Base-by-base conservation (phyloP, 2,797 vertebrate genomes). In the Eidolon dupreanum region DNA sequence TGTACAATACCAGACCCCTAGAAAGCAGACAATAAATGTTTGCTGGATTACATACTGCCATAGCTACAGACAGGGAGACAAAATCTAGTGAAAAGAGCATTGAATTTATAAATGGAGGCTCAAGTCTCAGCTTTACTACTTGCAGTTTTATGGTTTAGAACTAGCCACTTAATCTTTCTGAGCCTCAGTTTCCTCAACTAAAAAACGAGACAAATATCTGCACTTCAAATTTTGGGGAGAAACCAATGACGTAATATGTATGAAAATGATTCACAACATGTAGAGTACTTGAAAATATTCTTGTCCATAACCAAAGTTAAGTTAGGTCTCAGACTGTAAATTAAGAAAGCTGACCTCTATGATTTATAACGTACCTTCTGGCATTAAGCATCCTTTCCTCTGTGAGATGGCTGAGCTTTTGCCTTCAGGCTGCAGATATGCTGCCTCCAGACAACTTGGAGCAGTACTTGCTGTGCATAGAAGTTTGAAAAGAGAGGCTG, bases 1-100 rank as follows among this genome's bases (percentile, higher is more conserved):
- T 1, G 78, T 11, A 2, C 13, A 7, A 3, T 15, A 28, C 16
- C 6, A 3, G 19, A 49, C 51, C 36, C 26, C 33, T 16, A n/a
- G 51, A n/a, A 33, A 10, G 8, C 15, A 19, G 55, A 13, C 4
- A 19, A 0, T 3, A 38, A 19, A 16, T 15, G 11, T 59, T 5
- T 19, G 8, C 66, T 49, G 20, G 51, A 59, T 6, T 15, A 22
- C 0, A 0, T 4, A 0, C 19, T 8, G 2, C 33, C 61, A 13
- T 31, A 57, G 59, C 57, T 51, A 8, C 10, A 4, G 19, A 22
- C 2, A 8, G 6, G 0, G 4, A 6, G 15, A 28, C 43, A 8
- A 2, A 49, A 9, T 13, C 11, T 0, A 38, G 16, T 12, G 51
- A 57, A 71, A 51, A 68, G 31, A 31, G 33, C 11, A 9, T 24